Base-by-base conservation (phyloP, 1,140 invertebrate genomes). In the Diorhabda sublineata region DNA sequence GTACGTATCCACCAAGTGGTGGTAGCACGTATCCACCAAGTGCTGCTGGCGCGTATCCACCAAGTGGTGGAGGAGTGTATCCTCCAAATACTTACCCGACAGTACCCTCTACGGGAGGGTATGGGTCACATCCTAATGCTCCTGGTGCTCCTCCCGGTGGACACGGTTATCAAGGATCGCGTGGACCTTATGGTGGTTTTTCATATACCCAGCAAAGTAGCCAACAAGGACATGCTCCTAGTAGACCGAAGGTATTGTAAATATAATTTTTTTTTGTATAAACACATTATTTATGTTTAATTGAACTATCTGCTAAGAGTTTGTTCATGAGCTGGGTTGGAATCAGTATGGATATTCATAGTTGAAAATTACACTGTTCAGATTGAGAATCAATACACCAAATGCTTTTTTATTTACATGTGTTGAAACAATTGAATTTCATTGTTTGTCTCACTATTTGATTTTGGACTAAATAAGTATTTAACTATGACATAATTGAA, bases 151-250 rank as follows among this genome's bases (percentile, higher is more conserved):
- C 43, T 44, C 57, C 60, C 5, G 41, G 59, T 45, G 65, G 67
- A 63, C 56, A 69, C 41, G 58, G 66, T 44, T 58, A 65, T 26
- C 57, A 70, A 64, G 66, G 68, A 59, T 67, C 65, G 45, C 61
- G 64, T 44, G 69, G 68, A 69, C 68, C 70, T 42, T 70, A 72
- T 64, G 73, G 73, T 45, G 69, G 69, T 26, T 65, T 67, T 64
- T 60, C 66, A 6, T 71, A 71, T 70, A 68, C 69, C 3, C 67
- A 63, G 43, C 60, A 62, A 26, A 61, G 59, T 63, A 52, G 6
- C 5, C 67, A 61, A 56, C 67, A 68, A n/a, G 11, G 59, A 3
- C 58, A 67, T 67, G 45, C 67, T 68, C 45, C 67, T 8, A 61
- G 2, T n/a, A 52, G 47, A n/a, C 6, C 47, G 6, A 6, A 52